These are phyloP conservation scores for Channallabes apus DNA, from an alignment of 2,797 vertebrate species.

Conservation along the genomic window DNA sequence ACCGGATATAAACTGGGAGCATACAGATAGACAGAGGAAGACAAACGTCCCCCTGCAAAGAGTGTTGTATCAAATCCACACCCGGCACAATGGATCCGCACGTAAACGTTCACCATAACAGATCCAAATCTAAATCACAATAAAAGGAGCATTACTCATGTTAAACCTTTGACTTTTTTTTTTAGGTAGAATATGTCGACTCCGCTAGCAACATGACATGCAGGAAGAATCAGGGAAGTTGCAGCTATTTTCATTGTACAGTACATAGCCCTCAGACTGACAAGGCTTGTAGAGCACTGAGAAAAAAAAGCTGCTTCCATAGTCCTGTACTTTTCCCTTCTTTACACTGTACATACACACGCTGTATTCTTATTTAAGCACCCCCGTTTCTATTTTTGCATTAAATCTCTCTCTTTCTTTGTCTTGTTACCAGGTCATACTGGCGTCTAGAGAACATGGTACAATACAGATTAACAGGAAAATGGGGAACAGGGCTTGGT, in stretches of 20 bases:
- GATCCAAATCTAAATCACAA: slow-evolving; percentile 1
- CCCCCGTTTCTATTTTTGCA: neutral
- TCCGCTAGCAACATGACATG: slow-evolving; percentile 41
- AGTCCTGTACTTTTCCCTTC: neutral
- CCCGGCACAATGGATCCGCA: neutral
- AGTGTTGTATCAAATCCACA: slow-evolving; percentile 28
- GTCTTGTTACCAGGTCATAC: neutral
- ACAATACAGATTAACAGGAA: neutral
- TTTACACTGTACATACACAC: neutral
- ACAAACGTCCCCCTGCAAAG: slow-evolving; percentile 7
- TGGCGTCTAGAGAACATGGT: neutral
- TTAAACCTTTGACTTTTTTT: slow-evolving; percentile 21
- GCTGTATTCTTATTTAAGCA: slow-evolving; percentile 14
- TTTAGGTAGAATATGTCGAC: slow-evolving; percentile 13
- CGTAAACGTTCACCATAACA: neutral
- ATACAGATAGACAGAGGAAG: slow-evolving; percentile 25
- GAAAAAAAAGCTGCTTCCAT: slow-evolving; percentile 32
- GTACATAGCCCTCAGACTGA: slow-evolving; percentile 13
- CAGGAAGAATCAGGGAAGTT: slow-evolving; percentile 36
- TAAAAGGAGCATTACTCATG: slow-evolving; percentile 5
- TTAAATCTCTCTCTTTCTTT: neutral
- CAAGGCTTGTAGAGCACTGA: slow-evolving; percentile 26
- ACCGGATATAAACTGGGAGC: slow-evolving; percentile 38
- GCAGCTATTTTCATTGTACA: slow-evolving; percentile 39
- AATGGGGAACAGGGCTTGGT: neutral